These are phyloP conservation scores for Ciconia boyciana DNA, from an alignment of 2,113 vertebrate genomes.

Conservation along the genomic window DNA sequence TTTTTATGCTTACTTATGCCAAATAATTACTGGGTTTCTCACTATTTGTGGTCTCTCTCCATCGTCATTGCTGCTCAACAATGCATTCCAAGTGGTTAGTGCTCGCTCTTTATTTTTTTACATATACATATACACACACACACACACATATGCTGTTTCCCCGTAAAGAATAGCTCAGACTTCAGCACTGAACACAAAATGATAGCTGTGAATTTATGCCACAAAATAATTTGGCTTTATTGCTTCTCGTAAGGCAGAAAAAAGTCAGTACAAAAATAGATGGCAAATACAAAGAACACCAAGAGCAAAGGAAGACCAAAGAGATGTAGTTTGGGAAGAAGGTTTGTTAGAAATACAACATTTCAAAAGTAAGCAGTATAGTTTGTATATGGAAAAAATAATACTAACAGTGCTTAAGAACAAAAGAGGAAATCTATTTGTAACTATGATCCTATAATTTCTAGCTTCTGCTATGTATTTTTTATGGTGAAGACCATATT, in stretches of 20 bases:
- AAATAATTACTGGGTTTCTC: not conserved
- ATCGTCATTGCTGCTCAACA: not conserved
- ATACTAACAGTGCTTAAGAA: not conserved
- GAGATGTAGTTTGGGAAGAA: not conserved
- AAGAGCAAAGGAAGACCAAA: not conserved
- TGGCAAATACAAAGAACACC: not conserved
- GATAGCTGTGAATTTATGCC: not conserved
- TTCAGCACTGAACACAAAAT: not conserved
- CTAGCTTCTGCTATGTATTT: not conserved
- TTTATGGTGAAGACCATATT: not conserved
- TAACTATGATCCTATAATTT: not conserved
- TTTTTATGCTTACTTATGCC: not conserved
- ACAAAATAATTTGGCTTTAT: not conserved
- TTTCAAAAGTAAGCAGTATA: not conserved
- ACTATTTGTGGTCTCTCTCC: not conserved
- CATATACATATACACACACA: accelerated
- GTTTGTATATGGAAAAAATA: not conserved
- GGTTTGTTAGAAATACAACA: not conserved
- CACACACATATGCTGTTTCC: not conserved
- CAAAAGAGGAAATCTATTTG: not conserved
- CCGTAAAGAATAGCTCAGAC: not conserved
- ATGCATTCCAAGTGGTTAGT: not conserved
- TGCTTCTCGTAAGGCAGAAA: not conserved
- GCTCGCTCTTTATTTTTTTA: not conserved
- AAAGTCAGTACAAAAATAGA: not conserved